A percentile compares a stretch with the other conserved stretches of the same genome.
Conservation (phyloP, 2,797 vertebrate species). For the Falco biarmicus region DNA sequence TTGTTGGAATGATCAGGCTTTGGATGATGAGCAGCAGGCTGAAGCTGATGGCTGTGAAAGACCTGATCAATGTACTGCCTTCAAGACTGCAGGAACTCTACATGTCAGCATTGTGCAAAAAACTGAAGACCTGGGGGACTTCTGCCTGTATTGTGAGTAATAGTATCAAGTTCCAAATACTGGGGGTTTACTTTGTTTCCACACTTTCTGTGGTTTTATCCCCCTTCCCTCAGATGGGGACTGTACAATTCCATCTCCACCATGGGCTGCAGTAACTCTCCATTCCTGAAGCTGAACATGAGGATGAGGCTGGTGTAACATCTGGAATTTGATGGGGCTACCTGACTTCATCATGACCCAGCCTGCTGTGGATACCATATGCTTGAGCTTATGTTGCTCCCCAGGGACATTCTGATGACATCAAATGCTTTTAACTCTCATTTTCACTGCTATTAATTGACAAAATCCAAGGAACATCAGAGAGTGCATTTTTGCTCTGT, state of each 20-base stretch:
- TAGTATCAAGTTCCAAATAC: neutral
- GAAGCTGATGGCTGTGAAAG: neutral
- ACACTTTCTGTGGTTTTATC: neutral
- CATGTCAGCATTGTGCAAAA: neutral
- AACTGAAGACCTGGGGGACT: neutral
- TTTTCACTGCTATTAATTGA: neutral
- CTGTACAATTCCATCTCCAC: neutral
- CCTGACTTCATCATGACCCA: neutral
- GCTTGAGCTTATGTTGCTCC: neutral
- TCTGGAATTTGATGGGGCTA: neutral
- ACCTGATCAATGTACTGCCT: neutral
- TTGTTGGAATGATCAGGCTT: neutral
- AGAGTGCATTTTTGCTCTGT: neutral
- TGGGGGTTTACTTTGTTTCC: neutral
- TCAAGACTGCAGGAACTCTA: neutral
- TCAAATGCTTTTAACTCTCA: neutral
- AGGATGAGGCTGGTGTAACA: accelerated
- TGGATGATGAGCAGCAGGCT: neutral
- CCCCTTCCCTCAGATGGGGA: neutral
- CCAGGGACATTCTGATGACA: neutral
- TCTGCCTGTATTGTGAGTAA: neutral
- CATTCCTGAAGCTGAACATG: neutral
- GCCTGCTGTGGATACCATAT: neutral
- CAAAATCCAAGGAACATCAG: neutral
- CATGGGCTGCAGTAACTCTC: neutral